Evolutionary conservation across 2,888 invertebrate genomes (phyloP).

Genomic region (Mystacides longicornis): DNA sequence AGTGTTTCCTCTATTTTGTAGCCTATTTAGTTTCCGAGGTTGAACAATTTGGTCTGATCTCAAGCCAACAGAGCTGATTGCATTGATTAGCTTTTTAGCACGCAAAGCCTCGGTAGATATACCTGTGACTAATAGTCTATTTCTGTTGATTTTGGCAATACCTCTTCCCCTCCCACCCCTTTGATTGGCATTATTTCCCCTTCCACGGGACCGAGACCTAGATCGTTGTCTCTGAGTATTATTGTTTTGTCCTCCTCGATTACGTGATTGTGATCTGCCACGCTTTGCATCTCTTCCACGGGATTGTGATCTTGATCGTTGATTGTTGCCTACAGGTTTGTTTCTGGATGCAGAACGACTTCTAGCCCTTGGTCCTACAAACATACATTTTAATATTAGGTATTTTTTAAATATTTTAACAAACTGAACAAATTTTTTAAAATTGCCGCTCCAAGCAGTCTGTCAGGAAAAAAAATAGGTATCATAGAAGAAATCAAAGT

Average conservation of each 20-base stretch:
- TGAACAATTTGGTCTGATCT: slow-evolving; percentile 45
- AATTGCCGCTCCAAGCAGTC: no score
- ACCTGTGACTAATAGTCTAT: slow-evolving; percentile 8
- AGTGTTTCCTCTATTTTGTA: slow-evolving; percentile 32
- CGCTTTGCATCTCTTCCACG: background rate
- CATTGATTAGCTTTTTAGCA: background rate
- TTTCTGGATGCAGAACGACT: background rate
- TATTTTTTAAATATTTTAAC: no score
- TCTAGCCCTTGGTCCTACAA: no score
- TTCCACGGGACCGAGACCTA: slow-evolving; percentile 15
- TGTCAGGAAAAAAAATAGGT: no score
- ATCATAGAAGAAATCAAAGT: no score
- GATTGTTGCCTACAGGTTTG: background rate
- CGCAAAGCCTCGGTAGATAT: slow-evolving; percentile 15
- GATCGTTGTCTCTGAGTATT: slow-evolving; percentile 2
- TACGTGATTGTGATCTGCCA: slow-evolving; percentile 14
- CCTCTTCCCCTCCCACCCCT: slow-evolving; percentile 7
- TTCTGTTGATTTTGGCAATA: slow-evolving; percentile 3
- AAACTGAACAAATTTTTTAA: no score
- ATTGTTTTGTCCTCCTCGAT: slow-evolving; percentile 13
- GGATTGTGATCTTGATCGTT: background rate
- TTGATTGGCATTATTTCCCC: background rate
- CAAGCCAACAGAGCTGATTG: slow-evolving; percentile 33
- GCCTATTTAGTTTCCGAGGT: slow-evolving; percentile 34
- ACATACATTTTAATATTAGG: no score